Base-by-base conservation (phyloP, 2,888 invertebrate species). In the Podotricha telesiphe region DNA sequence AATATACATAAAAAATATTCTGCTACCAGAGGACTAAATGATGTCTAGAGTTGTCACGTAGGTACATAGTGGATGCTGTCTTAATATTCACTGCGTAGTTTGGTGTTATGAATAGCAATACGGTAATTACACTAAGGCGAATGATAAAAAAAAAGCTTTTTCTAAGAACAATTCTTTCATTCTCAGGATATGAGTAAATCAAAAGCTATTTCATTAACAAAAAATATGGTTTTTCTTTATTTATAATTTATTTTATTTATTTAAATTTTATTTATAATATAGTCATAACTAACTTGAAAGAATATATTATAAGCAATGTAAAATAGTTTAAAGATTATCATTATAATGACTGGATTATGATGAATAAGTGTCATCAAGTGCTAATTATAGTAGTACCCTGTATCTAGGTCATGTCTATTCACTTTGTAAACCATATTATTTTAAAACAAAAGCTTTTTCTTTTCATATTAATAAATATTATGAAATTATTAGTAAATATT, bases 41-140 rank as follows among this genome's bases (percentile, higher is more conserved):
- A n/a, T 59, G 22, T n/a, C 11, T 48, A 40, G 50, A 40, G 37
- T 40, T 51, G 15, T 59, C 59, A 59, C 50, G 59, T 59, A 67
- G 10, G 11, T 34, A 53, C 53, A 17, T 53, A 34, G 20, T 51
- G 50, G 62, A 34, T 62, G 17, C 34, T 61, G 28, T 28, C 28
- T 59, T 50, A 28, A 42, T 51, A 51, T 37, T 13, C 51, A 67
- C 59, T 67, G 66, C 59, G 66, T 42, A 67, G 66, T 59, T 47
- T 19, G 8, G 17, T 1, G n/a, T 42, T 20, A 28, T 59, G 42
- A 42, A 59, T 42, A 42, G 42, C 4, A n/a, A 20, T 11, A 20
- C 10, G 20, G 20, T 19, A 50, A 48, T n/a, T n/a, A n/a, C n/a
- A n/a, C n/a, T 37, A 10, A 37, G 10, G 37, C 10, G 10, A 10